phyloP scores from a whole-genome alignment of 2,888 invertebrate genomes.

The Melieria picta region DNA sequence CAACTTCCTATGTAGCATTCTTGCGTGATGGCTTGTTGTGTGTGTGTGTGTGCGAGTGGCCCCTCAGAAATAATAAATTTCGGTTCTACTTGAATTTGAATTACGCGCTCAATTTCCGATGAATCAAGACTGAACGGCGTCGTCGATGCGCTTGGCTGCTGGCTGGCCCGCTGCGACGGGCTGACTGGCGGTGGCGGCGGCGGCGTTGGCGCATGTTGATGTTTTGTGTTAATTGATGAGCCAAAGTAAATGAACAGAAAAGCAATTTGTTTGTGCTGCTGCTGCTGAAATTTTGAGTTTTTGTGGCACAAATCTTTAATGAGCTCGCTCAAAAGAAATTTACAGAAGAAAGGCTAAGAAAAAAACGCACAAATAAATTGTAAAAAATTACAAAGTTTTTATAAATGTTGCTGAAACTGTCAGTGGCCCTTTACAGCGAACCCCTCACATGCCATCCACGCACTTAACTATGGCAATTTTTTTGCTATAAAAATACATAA shows the following conservation, averaged over 20 bases:
- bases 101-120: slow-evolving; percentile 62
- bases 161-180: not conserved
- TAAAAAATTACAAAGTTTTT: not conserved
- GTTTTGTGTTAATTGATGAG: slow-evolving; percentile 36
- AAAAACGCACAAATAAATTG: not conserved
- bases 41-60: not conserved
- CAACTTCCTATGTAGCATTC: slow-evolving; percentile 35
- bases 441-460: too few relatives aligned
- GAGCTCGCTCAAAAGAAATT: not conserved
- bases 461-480: not conserved
- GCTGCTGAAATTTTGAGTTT: not conserved
- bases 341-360: not conserved
- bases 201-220: slow-evolving; percentile 33
- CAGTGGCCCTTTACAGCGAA: slow-evolving; percentile 17
- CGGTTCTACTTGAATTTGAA: slow-evolving; percentile 48
- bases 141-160: slow-evolving; percentile 16
- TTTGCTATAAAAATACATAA: slow-evolving; percentile 33
- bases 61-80: not conserved
- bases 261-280: slow-evolving; percentile 24
- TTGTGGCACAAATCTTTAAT: not conserved
- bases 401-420: slow-evolving; percentile 28
- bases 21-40: not conserved
- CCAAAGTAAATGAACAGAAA: slow-evolving; percentile 32
- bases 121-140: slow-evolving; percentile 51
- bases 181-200: slow-evolving; percentile 27